These are phyloP conservation scores for Hemicrepidius hirtus DNA, from an alignment of 2,888 invertebrate genomes.

Conservation along the genomic window DNA sequence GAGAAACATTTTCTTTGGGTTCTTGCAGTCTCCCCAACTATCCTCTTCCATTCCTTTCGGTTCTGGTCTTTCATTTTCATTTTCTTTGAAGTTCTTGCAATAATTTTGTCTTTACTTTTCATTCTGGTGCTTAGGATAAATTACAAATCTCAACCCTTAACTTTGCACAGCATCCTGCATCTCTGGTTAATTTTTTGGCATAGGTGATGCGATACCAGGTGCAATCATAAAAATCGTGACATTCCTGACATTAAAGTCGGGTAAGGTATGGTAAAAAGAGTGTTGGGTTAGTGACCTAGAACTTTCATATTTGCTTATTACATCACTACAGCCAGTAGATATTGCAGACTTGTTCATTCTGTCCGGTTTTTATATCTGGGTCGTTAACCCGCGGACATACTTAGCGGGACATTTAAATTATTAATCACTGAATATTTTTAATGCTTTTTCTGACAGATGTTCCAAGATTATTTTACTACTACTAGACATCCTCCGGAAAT, in stretches of 20 bases:
- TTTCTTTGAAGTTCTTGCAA: too few relatives aligned
- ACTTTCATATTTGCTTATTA: slow-evolving; percentile 47
- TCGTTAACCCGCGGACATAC: slow-evolving; percentile 46
- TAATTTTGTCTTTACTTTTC: too few relatives aligned
- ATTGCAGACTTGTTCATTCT: slow-evolving; percentile 42
- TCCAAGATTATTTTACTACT: slow-evolving; percentile 32
- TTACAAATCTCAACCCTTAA: too few relatives aligned
- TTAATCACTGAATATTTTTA: slow-evolving; percentile 40
- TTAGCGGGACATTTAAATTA: slow-evolving; percentile 47
- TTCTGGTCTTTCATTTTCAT: too few relatives aligned
- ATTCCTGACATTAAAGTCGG: neutral
- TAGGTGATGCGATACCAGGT: neutral
- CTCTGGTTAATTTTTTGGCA: neutral
- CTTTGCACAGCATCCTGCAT: too few relatives aligned
- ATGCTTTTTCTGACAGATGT: slow-evolving; percentile 37
- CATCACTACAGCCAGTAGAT: slow-evolving; percentile 40
- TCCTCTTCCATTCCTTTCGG: too few relatives aligned
- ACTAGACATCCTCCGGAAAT: slow-evolving; percentile 46
- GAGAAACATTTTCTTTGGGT: too few relatives aligned
- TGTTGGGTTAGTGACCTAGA: slow-evolving; percentile 52
- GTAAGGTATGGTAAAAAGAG: neutral
- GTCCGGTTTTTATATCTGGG: slow-evolving; percentile 48
- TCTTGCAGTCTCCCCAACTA: too few relatives aligned
- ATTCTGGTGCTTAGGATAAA: too few relatives aligned
- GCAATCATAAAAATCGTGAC: neutral